Evolutionary conservation across 2,113 vertebrate genomes (phyloP), one percentile per base, ranked within the genome.

Genomic region (Psettodes erumei): DNA sequence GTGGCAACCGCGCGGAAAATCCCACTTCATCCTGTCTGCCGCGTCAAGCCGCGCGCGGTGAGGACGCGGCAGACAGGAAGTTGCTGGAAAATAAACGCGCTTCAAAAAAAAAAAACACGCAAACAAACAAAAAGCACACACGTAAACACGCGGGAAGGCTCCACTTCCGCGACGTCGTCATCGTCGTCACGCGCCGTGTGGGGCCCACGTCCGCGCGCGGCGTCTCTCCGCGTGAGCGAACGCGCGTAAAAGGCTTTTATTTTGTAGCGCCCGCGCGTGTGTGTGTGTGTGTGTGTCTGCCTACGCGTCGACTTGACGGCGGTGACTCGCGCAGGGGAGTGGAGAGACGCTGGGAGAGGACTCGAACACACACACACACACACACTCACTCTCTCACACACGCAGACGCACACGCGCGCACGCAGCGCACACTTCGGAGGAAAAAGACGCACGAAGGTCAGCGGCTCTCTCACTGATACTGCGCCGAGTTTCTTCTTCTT

Each of bases 1-100:
- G 93, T 92, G 89, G 94, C 90, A 92, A 92, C 94, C 92, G 92
- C 94, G 94, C 84, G 89, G 95, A 96, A 95, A 96, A 95, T 96
- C 95, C 95, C 95, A 89, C 93, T 87, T 84, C 91, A 91, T 85
- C 69, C 50, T 51, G 62, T n/a, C 56, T 71, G 74, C 50, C 9
- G 75, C 58, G 60, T 89, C 32, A 88, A 88, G 77, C 28, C 60
- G 11, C 53, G 1, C 4, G 53, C 0, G 2, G 7, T 10, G 3
- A 53, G 15, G 2, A 8, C 27, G 53, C 1, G 3, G 5, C 23
- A 6, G 11, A 67, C 82, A 8, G 87, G 88, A 90, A 64, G 40
- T n/a, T 0, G 13, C 0, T 15, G 0, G 30, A 86, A 86, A 91
- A 70, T 85, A 91, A 91, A 86, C 80, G 79, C 73, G 8, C 2